These are phyloP conservation scores for Ganaspis brasiliensis DNA, from an alignment of 2,888 invertebrate genomes.

Conservation along the genomic window DNA sequence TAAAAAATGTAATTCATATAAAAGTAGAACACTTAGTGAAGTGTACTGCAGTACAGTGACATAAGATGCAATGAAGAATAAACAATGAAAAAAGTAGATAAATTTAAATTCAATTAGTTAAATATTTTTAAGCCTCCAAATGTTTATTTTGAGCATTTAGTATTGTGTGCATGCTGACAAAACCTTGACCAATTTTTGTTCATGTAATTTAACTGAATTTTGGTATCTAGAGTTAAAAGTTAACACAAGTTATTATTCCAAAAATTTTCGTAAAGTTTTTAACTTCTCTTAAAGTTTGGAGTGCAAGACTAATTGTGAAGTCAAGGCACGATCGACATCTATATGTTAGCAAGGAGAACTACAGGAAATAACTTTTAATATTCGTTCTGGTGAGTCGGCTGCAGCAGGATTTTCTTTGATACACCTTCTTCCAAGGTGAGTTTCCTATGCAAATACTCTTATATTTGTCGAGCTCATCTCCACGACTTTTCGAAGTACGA, in stretches of 20 bases:
- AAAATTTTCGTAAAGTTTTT: neutral
- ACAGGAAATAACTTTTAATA: conserved; percentile 58
- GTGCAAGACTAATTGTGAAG: conserved; percentile 57
- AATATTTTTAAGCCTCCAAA: too few species aligned
- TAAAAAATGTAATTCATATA: too few species aligned
- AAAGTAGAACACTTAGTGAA: too few species aligned
- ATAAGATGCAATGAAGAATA: too few species aligned
- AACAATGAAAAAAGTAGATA: too few species aligned
- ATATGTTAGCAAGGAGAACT: conserved; percentile 51
- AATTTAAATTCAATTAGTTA: too few species aligned
- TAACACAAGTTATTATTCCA: too few species aligned
- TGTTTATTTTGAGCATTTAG: too few species aligned
- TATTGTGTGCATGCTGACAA: too few species aligned
- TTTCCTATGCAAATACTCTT: conserved; percentile 61
- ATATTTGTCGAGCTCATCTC: conserved; percentile 58
- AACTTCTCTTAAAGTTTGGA: conserved; percentile 14
- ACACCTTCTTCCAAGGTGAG: conserved; percentile 53
- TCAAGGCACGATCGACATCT: conserved; percentile 53
- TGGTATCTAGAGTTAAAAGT: neutral
- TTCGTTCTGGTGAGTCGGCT: conserved; percentile 56
- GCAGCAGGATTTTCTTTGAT: conserved; percentile 50
- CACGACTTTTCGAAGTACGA: conserved; percentile 58
- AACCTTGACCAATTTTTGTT: too few species aligned
- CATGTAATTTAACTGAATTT: too few species aligned
- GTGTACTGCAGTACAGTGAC: too few species aligned